phyloP scores from a whole-genome alignment of 2,797 vertebrate species.

The Halcyon leucocephala region DNA sequence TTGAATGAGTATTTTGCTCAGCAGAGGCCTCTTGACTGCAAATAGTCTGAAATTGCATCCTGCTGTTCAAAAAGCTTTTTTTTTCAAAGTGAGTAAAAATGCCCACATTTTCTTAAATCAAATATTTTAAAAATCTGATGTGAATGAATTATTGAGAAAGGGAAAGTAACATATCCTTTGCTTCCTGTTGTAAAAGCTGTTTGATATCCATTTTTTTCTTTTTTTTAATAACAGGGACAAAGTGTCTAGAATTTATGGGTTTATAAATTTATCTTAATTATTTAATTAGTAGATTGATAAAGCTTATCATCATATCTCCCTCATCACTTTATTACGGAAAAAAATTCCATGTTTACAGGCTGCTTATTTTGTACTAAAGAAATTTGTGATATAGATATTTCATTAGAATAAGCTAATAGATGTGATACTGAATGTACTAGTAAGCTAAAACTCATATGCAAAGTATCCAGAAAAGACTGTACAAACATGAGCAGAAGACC shows the following conservation, averaged over 20 bases:
- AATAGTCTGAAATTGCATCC: constrained; percentile 78
- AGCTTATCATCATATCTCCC: background rate
- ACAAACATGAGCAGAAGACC: background rate
- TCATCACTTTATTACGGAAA: background rate
- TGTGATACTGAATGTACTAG: background rate
- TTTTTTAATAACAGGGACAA: background rate
- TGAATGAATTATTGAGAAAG: background rate
- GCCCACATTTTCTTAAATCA: constrained; percentile 44
- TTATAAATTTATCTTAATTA: background rate
- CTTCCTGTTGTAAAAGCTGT: background rate
- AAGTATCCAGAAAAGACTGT: background rate
- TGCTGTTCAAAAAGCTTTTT: constrained; percentile 69
- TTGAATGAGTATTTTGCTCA: constrained; percentile 79
- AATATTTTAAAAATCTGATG: constrained; percentile 24
- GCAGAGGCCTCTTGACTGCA: constrained; percentile 77
- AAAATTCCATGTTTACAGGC: background rate
- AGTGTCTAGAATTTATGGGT: background rate
- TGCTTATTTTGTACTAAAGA: background rate
- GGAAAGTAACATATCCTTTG: background rate
- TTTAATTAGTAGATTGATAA: background rate
- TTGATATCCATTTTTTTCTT: background rate
- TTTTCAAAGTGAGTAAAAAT: constrained; percentile 25
- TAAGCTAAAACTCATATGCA: background rate
- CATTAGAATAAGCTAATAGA: background rate
- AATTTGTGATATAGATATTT: background rate